A percentile compares a stretch with the other conserved stretches of the same genome.
Conservation (phyloP, 2,888 invertebrate genomes). For the Tenthredo distinguenda region DNA sequence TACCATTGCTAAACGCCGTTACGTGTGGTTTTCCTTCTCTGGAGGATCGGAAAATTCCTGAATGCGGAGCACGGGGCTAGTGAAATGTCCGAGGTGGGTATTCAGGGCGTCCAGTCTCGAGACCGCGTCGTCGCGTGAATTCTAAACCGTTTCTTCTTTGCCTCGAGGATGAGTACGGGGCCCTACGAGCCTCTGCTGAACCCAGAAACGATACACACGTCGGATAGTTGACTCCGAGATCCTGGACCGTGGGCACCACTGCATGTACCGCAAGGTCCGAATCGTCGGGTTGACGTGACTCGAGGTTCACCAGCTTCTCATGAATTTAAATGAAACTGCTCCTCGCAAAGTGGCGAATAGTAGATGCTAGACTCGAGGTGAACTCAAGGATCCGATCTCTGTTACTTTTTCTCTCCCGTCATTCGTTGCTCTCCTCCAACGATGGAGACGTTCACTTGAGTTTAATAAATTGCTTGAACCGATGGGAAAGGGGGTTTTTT, state of each 20-base stretch:
- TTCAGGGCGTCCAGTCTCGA: conserved; percentile 11
- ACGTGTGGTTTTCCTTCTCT: conserved; percentile 44
- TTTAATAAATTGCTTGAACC: conserved; percentile 8
- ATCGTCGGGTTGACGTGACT: conserved; percentile 37
- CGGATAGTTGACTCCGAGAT: conserved; percentile 24
- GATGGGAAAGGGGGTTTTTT: conserved; percentile 20
- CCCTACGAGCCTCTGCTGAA: background rate
- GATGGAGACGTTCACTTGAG: background rate
- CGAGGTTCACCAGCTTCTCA: conserved; percentile 22
- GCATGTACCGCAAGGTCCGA: conserved; percentile 7
- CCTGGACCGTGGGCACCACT: conserved; percentile 11
- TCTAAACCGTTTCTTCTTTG: conserved; percentile 13
- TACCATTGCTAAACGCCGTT: background rate
- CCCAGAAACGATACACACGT: conserved; percentile 23
- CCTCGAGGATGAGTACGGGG: background rate
- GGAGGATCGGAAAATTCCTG: conserved; percentile 62
- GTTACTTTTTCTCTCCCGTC: background rate
- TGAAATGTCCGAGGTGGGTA: conserved; percentile 67
- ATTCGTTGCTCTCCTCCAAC: background rate
- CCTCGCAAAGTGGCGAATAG: conserved; percentile 29
- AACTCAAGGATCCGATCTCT: conserved; percentile 6
- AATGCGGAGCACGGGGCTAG: conserved; percentile 72
- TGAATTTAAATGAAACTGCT: conserved; percentile 41
- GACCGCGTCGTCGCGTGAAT: conserved; percentile 32
- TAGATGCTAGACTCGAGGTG: background rate